A percentile compares a stretch with the other conserved stretches of the same genome.
Conservation (phyloP, 2,797 vertebrate genomes). For the Mormyrops attenuatus region DNA sequence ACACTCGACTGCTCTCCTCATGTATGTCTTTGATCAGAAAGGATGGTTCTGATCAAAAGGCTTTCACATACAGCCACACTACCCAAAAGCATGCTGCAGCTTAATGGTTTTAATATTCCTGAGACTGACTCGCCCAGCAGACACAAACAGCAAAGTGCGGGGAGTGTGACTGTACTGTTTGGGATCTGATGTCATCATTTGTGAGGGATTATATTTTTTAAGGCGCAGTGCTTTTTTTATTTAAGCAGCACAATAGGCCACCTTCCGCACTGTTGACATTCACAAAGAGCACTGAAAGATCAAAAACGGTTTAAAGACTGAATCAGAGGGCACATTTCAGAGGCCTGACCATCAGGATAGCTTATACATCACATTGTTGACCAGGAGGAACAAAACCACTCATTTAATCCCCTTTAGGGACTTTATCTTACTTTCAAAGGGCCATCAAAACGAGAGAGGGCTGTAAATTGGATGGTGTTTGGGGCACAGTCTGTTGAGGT, state of each 20-base stretch:
- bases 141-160: not conserved
- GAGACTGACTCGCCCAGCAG: not conserved
- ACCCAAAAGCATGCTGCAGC: not conserved
- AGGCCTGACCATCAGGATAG: not conserved
- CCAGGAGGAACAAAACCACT: not conserved
- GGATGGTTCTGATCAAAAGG: not conserved
- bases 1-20: not conserved
- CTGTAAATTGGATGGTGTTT: not conserved
- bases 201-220: not conserved
- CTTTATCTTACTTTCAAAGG: slow-evolving; percentile 27
- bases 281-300: not conserved
- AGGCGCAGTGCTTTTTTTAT: not conserved
- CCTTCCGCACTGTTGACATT: not conserved
- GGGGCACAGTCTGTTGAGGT: not conserved
- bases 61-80: not conserved
- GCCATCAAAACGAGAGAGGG: slow-evolving; percentile 2
- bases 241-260: not conserved
- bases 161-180: not conserved
- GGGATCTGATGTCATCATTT: not conserved
- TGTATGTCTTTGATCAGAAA: slow-evolving; percentile 6
- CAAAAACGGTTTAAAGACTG: slow-evolving; percentile 5
- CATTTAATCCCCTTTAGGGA: slow-evolving; percentile 33
- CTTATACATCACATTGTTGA: slow-evolving; percentile 6
- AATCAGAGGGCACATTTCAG: not conserved
- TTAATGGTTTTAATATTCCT: slow-evolving; percentile 6